Evolutionary conservation across 2,113 vertebrate species (phyloP).

Genomic region (Petrocephalus microphthalmus): DNA sequence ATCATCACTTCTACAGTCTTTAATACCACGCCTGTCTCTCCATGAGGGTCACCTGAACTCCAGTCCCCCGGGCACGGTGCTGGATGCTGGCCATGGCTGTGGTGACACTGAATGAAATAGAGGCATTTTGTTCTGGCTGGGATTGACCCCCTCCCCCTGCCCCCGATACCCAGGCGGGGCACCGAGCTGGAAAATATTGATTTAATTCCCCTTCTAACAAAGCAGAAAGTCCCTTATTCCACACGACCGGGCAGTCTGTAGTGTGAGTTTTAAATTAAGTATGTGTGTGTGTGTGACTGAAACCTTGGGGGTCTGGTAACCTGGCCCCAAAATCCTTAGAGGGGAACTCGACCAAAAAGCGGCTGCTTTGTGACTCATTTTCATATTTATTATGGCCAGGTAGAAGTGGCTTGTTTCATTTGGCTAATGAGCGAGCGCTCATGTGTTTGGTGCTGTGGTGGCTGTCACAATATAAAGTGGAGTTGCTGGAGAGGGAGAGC

Average conservation of each 20-base stretch:
- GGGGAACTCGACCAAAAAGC: neutral
- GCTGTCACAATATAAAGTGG: neutral
- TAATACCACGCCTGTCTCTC: neutral
- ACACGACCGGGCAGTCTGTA: neutral
- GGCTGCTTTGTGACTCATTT: neutral
- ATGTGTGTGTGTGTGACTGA: neutral
- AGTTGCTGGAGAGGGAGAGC: neutral
- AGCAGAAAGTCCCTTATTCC: constrained; percentile 13
- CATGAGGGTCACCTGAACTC: neutral
- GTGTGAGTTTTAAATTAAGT: neutral
- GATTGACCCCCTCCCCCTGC: neutral
- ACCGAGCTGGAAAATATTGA: neutral
- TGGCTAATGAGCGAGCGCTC: neutral
- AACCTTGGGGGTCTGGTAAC: neutral
- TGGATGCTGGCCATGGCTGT: neutral
- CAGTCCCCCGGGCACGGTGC: neutral
- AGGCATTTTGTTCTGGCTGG: neutral
- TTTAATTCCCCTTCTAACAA: neutral
- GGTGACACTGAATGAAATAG: neutral
- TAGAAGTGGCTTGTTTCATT: neutral
- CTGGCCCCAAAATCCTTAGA: neutral
- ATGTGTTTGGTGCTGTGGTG: neutral
- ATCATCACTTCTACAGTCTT: neutral
- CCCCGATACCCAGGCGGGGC: neutral
- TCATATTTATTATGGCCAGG: neutral